These are phyloP conservation scores for Centropus bengalensis DNA, from an alignment of 2,113 vertebrate genomes.

Conservation along the genomic window DNA sequence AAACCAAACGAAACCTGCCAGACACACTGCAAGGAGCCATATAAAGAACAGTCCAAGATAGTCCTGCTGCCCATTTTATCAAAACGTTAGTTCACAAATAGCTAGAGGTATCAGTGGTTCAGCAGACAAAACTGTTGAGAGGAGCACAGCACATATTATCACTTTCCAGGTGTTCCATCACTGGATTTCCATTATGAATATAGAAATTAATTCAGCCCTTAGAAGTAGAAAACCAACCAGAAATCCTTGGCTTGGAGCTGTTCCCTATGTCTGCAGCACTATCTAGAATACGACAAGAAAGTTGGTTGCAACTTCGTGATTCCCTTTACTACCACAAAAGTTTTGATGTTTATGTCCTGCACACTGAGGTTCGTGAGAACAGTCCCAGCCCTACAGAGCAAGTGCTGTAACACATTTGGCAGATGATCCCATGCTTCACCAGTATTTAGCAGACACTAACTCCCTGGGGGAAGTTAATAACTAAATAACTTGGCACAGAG, in stretches of 20 bases:
- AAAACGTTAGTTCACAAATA: slow-evolving; percentile 3
- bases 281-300: background rate
- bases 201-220: background rate
- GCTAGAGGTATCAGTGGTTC: background rate
- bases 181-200: slow-evolving; percentile 1
- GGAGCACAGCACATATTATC: background rate
- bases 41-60: background rate
- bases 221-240: background rate
- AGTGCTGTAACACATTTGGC: background rate
- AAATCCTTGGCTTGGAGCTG: background rate
- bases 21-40: slow-evolving; percentile 5
- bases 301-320: background rate
- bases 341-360: background rate
- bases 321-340: background rate
- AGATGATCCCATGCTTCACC: background rate
- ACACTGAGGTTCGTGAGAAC: background rate
- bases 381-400: background rate
- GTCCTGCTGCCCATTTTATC: background rate
- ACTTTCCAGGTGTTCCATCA: background rate
- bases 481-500: background rate
- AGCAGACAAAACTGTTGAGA: slow-evolving; percentile 4
- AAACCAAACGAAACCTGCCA: slow-evolving; percentile 27
- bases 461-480: background rate
- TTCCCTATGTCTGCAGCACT: background rate
- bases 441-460: background rate